Evolutionary conservation across 2,113 vertebrate genomes (phyloP), one percentile per base, ranked within the genome.

Genomic region (Nibea albiflora): DNA sequence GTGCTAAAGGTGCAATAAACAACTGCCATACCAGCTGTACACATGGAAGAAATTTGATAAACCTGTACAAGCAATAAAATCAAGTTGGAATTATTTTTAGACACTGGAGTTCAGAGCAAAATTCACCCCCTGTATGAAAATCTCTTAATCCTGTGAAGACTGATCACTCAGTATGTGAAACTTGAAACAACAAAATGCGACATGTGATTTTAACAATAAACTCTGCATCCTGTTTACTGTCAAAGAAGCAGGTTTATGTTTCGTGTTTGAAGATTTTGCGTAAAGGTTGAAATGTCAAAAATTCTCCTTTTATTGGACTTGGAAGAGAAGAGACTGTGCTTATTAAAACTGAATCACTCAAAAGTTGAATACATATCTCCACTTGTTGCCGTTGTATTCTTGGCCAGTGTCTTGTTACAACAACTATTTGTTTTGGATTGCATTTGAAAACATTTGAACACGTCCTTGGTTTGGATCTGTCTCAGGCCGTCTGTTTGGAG

Each of bases 401-500:
- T 72, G n/a, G 20, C 3, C 57, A 47, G 8, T 63, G 14, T 64
- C 28, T 35, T 74, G 35, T 65, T 58, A 42, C 17, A 49, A 35
- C 22, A 11, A 14, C 12, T 50, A 11, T 76, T 52, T 62, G 15
- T 52, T 57, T 7, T 78, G 53, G 60, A 64, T 49, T 47, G 58
- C 58, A 62, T 68, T 53, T 72, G 64, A 77, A 74, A 73, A 49
- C 42, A 64, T 73, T 61, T 86, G 42, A 86, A 56, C 24, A 84
- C 86, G 75, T 90, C 78, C 74, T 52, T 74, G 39, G 20, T 73
- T 64, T 72, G 72, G 28, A 44, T 85, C 28, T 53, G 1, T 82
- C 26, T 68, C 91, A 97, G 96, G 97, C 93, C 95, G 95, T 94
- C 94, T 96, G 94, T 97, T 97, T 91, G 96, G 96, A 94, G 91